phyloP scores from a whole-genome alignment of 2,797 vertebrate species.

The Sphenodon punctatus region DNA sequence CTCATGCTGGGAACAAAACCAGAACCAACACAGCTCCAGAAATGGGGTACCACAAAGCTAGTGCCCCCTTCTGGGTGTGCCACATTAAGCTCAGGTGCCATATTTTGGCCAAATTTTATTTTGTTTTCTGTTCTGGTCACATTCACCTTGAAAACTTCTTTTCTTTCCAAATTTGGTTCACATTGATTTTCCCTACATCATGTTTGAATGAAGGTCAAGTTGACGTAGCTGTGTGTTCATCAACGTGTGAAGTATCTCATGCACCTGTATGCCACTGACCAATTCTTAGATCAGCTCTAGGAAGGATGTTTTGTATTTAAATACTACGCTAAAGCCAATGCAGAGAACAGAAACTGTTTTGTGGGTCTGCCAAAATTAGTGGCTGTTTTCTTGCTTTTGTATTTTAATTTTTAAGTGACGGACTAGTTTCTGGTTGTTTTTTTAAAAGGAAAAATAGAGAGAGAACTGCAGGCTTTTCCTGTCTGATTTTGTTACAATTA shows the following conservation, averaged over 20 bases:
- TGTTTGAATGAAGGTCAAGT: background rate
- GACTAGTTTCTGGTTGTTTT: slow-evolving; percentile 21
- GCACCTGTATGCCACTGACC: background rate
- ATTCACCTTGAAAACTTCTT: background rate
- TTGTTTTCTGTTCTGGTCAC: background rate
- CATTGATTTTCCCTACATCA: background rate
- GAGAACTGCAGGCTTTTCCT: slow-evolving; percentile 20
- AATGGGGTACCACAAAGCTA: background rate
- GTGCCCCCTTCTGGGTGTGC: background rate
- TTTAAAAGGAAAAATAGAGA: slow-evolving; percentile 38
- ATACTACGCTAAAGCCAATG: background rate
- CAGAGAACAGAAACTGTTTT: slow-evolving; percentile 9
- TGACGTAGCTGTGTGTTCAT: background rate
- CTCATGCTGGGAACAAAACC: background rate
- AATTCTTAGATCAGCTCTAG: background rate
- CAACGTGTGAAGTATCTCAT: background rate
- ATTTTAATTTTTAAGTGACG: background rate
- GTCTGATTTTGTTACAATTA: slow-evolving; percentile 10
- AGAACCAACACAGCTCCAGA: background rate
- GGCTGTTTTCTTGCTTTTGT: background rate
- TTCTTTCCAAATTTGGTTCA: background rate
- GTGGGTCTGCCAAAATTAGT: background rate
- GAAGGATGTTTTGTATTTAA: background rate
- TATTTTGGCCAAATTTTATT: background rate
- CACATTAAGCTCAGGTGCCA: too few species aligned